Conservation (phyloP, 2,888 invertebrate species). For the Clusia tigrina region DNA sequence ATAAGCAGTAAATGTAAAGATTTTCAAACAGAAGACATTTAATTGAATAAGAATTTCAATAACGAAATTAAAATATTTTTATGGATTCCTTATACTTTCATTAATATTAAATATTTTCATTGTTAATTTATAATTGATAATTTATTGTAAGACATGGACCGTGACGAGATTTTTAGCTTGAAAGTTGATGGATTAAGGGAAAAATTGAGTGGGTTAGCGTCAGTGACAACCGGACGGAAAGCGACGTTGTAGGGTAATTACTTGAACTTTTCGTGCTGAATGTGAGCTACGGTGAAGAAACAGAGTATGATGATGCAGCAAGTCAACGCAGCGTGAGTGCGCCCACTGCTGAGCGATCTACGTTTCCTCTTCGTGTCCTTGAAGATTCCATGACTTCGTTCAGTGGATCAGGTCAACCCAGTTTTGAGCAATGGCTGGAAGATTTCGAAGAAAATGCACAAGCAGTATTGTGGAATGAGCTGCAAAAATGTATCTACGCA, state of each 20-base stretch:
- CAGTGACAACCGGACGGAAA: background rate
- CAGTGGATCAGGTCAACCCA: conserved; percentile 1
- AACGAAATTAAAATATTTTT: background rate
- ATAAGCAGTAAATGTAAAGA: no score
- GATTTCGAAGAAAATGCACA: conserved; percentile 12
- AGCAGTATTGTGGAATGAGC: conserved; percentile 11
- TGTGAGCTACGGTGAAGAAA: background rate
- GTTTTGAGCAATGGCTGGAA: conserved; percentile 13
- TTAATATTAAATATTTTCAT: background rate
- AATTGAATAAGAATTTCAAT: background rate
- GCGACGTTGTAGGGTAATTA: background rate
- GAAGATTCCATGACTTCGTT: conserved; percentile 10
- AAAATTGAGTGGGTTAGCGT: conserved; percentile 3
- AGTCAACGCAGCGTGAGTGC: background rate
- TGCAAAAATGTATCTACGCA: conserved; percentile 16
- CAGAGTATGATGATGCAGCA: conserved; percentile 1
- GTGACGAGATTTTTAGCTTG: background rate
- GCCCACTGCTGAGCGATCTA: conserved; percentile 1
- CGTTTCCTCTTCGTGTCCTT: conserved; percentile 19
- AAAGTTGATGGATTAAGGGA: background rate
- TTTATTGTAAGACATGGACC: background rate
- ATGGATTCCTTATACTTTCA: background rate
- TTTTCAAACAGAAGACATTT: no score
- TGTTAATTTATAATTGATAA: background rate
- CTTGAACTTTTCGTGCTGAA: background rate